A percentile compares a stretch with the other conserved stretches of the same genome.
Conservation (phyloP, 2,113 vertebrate species). For the Felis chaus region DNA sequence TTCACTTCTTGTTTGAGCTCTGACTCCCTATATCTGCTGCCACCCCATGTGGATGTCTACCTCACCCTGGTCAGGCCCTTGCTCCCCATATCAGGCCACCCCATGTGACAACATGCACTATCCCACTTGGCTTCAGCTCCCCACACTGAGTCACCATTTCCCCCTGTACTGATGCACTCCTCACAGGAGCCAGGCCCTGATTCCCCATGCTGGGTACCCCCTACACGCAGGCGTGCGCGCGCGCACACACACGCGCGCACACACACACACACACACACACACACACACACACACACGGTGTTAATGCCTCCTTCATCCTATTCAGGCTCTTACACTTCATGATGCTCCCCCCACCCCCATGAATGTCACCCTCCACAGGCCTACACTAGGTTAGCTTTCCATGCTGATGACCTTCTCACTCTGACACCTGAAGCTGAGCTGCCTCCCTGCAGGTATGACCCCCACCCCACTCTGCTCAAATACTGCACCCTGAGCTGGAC, state of each 20-base stretch:
- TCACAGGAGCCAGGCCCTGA: background rate
- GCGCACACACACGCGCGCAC: fast-evolving
- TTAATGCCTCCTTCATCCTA: background rate
- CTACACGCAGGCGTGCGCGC: no score
- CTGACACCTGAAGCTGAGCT: background rate
- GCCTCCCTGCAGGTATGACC: background rate
- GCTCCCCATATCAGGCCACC: background rate
- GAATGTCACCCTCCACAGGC: background rate
- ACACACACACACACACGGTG: background rate
- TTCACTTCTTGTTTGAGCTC: background rate
- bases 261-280: fast-evolving
- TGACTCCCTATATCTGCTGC: background rate
- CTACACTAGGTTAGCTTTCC: no score
- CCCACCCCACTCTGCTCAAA: background rate
- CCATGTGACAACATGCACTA: background rate
- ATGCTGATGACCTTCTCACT: background rate
- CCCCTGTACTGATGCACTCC: background rate
- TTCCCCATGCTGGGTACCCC: background rate
- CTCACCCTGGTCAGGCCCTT: background rate
- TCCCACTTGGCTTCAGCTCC: background rate
- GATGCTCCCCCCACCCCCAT: background rate
- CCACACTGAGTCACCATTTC: background rate
- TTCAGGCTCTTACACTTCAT: background rate
- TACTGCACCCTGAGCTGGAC: background rate
- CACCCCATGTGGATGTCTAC: background rate